Percentiles rank a stretch among this genome's conserved stretches.
These are phyloP conservation scores for Diachrysia chrysitis DNA, from an alignment of 2,888 invertebrate species.

Conservation along the genomic window DNA sequence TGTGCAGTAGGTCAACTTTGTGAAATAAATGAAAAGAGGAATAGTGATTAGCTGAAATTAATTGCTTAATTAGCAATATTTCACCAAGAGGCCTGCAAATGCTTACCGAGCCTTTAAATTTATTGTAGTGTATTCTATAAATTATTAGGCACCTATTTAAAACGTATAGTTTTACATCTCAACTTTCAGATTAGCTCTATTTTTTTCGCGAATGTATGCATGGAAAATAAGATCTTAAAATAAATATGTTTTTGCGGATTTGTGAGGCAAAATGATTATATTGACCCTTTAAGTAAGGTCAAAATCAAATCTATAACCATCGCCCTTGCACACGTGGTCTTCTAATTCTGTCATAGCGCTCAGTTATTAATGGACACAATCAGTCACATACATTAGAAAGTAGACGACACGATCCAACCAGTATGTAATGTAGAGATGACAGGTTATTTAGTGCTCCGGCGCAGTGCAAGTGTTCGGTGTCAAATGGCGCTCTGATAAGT, in stretches of 20 bases:
- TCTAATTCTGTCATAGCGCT: conserved; percentile 22
- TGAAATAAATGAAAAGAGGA: too few relatives aligned
- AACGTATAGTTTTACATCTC: too few relatives aligned
- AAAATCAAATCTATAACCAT: not conserved
- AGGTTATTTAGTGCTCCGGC: conserved; percentile 62
- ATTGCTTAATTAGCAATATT: not conserved
- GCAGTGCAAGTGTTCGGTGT: conserved; percentile 61
- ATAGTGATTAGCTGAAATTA: not conserved
- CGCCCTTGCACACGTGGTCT: conserved; percentile 10
- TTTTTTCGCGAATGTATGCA: too few relatives aligned
- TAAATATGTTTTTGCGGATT: not conserved
- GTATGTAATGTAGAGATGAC: conserved; percentile 55
- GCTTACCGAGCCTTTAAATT: not conserved
- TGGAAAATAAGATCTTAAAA: not conserved
- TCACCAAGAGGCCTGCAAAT: not conserved
- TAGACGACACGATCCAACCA: conserved; percentile 54
- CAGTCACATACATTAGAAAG: conserved; percentile 56
- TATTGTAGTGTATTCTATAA: too few relatives aligned
- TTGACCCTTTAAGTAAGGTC: not conserved
- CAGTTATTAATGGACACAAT: conserved; percentile 32
- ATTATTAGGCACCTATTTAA: too few relatives aligned
- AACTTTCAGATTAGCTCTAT: too few relatives aligned
- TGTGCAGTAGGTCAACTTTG: not conserved
- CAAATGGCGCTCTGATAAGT: conserved; percentile 62
- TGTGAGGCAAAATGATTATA: too few relatives aligned